phyloP scores from a whole-genome alignment of 2,113 vertebrate species.

The Lichenostomus cassidix region DNA sequence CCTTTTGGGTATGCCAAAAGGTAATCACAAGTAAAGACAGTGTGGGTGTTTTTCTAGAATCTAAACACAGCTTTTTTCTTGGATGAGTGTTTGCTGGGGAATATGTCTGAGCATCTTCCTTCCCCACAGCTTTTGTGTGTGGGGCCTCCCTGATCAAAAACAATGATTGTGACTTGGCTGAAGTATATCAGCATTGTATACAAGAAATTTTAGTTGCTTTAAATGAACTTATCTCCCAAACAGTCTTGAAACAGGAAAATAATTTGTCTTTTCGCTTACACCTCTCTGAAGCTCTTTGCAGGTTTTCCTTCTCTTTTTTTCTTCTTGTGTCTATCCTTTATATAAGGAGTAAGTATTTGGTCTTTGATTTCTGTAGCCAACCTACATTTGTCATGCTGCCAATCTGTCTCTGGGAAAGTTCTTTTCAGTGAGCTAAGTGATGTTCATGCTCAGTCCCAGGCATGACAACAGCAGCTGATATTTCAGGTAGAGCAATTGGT shows the following conservation, averaged over 20 bases:
- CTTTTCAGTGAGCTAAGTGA: not conserved
- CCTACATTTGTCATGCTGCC: slow-evolving; percentile 34
- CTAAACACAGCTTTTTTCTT: not conserved
- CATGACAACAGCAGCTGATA: slow-evolving; percentile 19
- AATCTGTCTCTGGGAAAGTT: slow-evolving; percentile 28
- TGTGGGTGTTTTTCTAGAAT: not conserved
- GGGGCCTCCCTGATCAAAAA: not conserved
- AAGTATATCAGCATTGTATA: not conserved
- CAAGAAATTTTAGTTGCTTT: not conserved
- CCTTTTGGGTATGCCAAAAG: slow-evolving; percentile 5
- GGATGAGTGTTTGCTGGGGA: not conserved
- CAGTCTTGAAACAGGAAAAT: not conserved
- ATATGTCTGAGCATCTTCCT: slow-evolving; percentile 11
- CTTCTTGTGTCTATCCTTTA: not conserved
- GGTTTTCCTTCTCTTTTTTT: not conserved
- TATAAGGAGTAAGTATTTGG: not conserved
- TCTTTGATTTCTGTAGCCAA: slow-evolving; percentile 22
- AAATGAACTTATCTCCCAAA: not conserved
- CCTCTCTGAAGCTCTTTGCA: not conserved
- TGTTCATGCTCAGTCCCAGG: slow-evolving; percentile 23
- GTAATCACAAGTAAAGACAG: not conserved
- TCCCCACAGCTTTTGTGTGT: not conserved
- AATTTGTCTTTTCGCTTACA: not conserved
- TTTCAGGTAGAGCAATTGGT: slow-evolving; percentile 39
- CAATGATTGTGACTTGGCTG: not conserved